phyloP scores from a whole-genome alignment of 2,113 vertebrate genomes.

The Edolisoma coerulescens region DNA sequence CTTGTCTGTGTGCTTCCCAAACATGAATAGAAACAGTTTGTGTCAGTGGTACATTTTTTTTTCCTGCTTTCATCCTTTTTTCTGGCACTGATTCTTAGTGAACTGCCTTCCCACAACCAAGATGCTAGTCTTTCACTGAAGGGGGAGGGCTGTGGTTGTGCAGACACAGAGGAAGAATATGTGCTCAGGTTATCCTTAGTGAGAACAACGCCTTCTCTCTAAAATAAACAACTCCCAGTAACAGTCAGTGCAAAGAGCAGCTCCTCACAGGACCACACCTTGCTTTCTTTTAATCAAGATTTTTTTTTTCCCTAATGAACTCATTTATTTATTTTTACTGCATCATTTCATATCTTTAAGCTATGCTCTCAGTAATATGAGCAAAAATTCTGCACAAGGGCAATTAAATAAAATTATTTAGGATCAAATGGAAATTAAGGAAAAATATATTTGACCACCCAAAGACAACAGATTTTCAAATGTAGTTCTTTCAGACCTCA shows the following conservation, averaged over 20 bases:
- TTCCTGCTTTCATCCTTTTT: constrained; percentile 44
- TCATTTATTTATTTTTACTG: neutral
- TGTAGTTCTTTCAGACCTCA: neutral
- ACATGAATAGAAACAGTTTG: constrained; percentile 61
- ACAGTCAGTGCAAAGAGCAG: constrained; percentile 77
- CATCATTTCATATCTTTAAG: neutral
- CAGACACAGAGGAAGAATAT: constrained; percentile 27
- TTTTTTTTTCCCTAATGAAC: neutral
- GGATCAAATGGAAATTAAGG: neutral
- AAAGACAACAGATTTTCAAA: neutral
- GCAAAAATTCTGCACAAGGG: neutral
- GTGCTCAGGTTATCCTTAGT: constrained; percentile 72
- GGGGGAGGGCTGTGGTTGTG: neutral
- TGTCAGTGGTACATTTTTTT: constrained; percentile 50
- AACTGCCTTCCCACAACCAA: constrained; percentile 56
- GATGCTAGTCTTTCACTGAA: constrained; percentile 49
- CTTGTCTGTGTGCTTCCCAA: constrained; percentile 64
- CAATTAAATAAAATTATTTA: neutral
- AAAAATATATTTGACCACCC: neutral
- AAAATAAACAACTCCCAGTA: constrained; percentile 82
- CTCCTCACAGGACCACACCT: constrained; percentile 34
- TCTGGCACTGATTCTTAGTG: constrained; percentile 60
- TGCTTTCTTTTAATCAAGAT: neutral
- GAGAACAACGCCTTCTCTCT: constrained; percentile 66
- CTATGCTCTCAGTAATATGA: neutral